Conservation (phyloP, 2,888 invertebrate genomes). For the Tipula helvola region DNA sequence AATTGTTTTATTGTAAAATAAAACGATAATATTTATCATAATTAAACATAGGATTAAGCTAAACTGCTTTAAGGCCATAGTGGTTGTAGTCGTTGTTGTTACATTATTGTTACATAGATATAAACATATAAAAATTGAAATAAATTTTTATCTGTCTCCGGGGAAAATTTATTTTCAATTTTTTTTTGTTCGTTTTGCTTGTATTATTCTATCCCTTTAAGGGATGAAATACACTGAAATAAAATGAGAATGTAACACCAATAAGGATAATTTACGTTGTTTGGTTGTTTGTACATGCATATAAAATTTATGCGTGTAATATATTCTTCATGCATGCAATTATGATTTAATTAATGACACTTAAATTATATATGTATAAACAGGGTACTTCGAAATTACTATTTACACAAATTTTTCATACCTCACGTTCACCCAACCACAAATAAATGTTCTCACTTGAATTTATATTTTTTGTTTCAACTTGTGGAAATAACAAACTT, state of each 20-base stretch:
- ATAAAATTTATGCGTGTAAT: background rate
- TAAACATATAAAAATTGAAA: background rate
- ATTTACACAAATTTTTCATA: background rate
- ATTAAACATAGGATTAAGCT: background rate
- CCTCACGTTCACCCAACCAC: background rate
- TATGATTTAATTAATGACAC: background rate
- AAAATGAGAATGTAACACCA: background rate
- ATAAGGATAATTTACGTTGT: background rate
- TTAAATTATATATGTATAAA: background rate
- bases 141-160: background rate
- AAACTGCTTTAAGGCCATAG: background rate
- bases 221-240: background rate
- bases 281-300: background rate
- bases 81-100: background rate
- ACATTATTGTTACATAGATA: background rate
- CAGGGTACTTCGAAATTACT: background rate
- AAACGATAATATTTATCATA: slow-evolving; percentile 4
- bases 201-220: background rate
- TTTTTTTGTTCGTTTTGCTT: background rate
- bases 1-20: background rate
- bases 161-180: background rate
- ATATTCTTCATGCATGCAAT: background rate
- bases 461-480: background rate
- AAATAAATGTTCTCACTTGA: background rate
- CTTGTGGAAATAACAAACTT: background rate